Conservation (phyloP, 2,888 invertebrate species). For the Tetrapedia diversipes region DNA sequence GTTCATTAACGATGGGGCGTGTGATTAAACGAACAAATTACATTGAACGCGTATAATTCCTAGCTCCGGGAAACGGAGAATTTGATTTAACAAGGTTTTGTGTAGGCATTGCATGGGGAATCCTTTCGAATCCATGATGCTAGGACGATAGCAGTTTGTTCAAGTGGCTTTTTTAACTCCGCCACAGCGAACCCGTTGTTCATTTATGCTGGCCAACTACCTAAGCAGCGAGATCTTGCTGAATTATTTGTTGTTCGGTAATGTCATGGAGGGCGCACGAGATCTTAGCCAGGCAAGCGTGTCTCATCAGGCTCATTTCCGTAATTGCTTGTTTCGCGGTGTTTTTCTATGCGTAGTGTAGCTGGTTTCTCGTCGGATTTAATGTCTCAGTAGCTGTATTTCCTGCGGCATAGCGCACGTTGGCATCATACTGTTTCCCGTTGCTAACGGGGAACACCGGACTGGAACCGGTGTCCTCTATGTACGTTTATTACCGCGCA, state of each 20-base stretch:
- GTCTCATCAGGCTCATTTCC: slow-evolving; percentile 23
- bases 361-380: slow-evolving; percentile 51
- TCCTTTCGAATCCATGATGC: background rate
- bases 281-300: slow-evolving; percentile 4
- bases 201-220: background rate
- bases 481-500: slow-evolving; percentile 43
- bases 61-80: background rate
- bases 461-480: slow-evolving; percentile 14
- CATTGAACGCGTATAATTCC: background rate
- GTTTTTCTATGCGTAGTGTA: slow-evolving; percentile 16
- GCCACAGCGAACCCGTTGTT: background rate
- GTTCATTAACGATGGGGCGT: slow-evolving; percentile 16
- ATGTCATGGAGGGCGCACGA: background rate
- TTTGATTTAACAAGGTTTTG: slow-evolving; percentile 41
- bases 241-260: slow-evolving; percentile 27
- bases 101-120: background rate
- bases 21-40: slow-evolving; percentile 25
- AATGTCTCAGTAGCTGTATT: slow-evolving; percentile 43
- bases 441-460: slow-evolving; percentile 37
- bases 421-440: slow-evolving; percentile 27
- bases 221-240: slow-evolving; percentile 23
- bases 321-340: slow-evolving; percentile 39
- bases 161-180: slow-evolving; percentile 25
- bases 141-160: slow-evolving; percentile 22
- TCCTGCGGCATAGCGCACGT: slow-evolving; percentile 13